Conservation (phyloP, 2,113 vertebrate species). For the Thunnus thynnus region DNA sequence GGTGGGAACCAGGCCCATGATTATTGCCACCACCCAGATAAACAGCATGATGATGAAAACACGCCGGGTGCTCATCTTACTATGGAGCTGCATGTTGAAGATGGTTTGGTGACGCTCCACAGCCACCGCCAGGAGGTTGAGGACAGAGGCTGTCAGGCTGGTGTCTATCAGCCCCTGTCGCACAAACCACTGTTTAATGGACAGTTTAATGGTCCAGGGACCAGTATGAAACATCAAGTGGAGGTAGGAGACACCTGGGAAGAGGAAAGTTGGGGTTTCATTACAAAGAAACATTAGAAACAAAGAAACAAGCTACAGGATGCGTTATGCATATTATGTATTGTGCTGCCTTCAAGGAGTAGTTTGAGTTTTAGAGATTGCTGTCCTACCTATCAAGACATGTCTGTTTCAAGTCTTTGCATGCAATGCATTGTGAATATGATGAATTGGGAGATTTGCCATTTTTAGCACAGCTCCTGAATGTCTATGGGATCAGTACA, state of each 20-base stretch:
- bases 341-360: too few species aligned
- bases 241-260: slow-evolving; percentile 90
- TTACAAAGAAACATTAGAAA: background rate
- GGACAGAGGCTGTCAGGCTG: slow-evolving; percentile 94
- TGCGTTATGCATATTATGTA: too few species aligned
- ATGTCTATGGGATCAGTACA: background rate
- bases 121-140: slow-evolving; percentile 94
- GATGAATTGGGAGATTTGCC: too few species aligned
- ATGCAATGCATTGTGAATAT: too few species aligned
- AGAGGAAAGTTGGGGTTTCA: background rate
- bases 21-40: slow-evolving; percentile 92
- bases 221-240: slow-evolving; percentile 97
- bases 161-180: slow-evolving; percentile 95
- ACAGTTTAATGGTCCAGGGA: slow-evolving; percentile 91
- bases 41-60: slow-evolving; percentile 90
- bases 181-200: slow-evolving; percentile 90
- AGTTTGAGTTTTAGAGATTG: too few species aligned
- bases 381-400: too few species aligned
- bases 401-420: too few species aligned
- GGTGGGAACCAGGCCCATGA: slow-evolving; percentile 94
- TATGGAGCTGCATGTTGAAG: slow-evolving; percentile 96
- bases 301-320: too few species aligned
- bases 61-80: slow-evolving; percentile 92
- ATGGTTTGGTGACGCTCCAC: slow-evolving; percentile 96
- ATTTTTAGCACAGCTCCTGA: background rate